Evolutionary conservation across 2,888 invertebrate species (phyloP).

Genomic region (Pristionchus maxplancki): DNA sequence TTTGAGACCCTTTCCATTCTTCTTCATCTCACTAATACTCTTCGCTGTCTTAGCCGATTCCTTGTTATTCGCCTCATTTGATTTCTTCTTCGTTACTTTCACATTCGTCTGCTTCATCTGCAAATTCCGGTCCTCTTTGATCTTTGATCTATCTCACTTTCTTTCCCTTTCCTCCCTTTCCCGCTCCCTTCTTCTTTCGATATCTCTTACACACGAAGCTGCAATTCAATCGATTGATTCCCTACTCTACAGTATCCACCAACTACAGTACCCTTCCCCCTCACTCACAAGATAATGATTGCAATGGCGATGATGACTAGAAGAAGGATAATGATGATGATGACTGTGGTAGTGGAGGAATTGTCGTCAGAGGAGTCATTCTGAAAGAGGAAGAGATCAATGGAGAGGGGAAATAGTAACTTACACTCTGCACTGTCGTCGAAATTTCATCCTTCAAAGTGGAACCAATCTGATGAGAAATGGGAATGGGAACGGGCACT

Average conservation of each 20-base stretch:
- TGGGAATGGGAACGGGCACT: not conserved
- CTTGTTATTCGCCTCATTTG: not conserved
- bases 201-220: slow-evolving; percentile 40
- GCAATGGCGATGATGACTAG: not conserved
- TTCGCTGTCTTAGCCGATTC: slow-evolving; percentile 16
- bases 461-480: not conserved
- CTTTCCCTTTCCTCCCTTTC: slow-evolving; percentile 18
- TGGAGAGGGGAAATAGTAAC: not conserved
- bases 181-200: slow-evolving; percentile 31
- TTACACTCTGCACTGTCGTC: not conserved
- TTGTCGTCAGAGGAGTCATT: not conserved
- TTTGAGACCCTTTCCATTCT: not conserved
- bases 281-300: not conserved
- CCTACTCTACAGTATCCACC: not conserved
- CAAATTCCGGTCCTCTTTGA: not conserved
- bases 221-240: not conserved
- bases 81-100: slow-evolving; percentile 41
- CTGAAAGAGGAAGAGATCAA: not conserved
- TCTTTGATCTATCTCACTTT: not conserved
- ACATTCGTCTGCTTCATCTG: slow-evolving; percentile 43
- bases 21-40: slow-evolving; percentile 29
- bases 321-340: not conserved
- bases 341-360: not conserved
- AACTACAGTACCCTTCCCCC: not conserved
- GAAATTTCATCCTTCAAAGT: not conserved